Base-by-base conservation (phyloP, 2,797 vertebrate species). In the Pogoniulus pusillus region DNA sequence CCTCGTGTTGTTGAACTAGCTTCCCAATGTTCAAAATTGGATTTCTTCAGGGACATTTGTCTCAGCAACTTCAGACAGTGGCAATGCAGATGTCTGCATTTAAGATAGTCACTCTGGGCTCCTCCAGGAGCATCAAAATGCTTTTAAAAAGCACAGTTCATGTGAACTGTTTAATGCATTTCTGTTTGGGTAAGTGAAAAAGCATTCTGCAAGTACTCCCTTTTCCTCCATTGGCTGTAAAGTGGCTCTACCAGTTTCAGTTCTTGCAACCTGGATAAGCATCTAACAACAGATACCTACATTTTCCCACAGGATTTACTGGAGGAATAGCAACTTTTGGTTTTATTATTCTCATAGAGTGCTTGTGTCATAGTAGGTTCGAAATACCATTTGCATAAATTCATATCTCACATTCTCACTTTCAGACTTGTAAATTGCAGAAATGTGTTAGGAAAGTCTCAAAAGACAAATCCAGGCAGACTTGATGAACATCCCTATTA, bases 291-390 rank as follows among this genome's bases (percentile, higher is more conserved):
- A 87, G 59, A 78, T 81, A 70, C 30, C 47, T 45, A 3, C 53
- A 20, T 73, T 91, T 91, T 82, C 80, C 85, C 85, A 34, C n/a
- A 78, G 43, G 83, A 84, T 76, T 92, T 91, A 41, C 77, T 68
- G 30, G 41, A 90, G 20, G 5, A 82, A 4, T 5, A 73, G 69
- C 26, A 73, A 53, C 2, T 1, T 84, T 84, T 87, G 82, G 77
- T 41, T 1, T 84, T 86, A 82, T 86, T 82, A 54, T 91, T 83
- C 41, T 81, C 43, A 32, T 51, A 29, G 8, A 57, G 32, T 43
- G 35, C 70, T 85, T 89, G 11, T 59, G 76, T 66, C 63, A 32
- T 81, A 86, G 66, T 20, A 83, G 27, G 39, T 66, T 73, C 83
- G 22, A 49, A 90, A 57, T 60, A 17, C 1, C 5, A 27, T 94